Base-by-base conservation (phyloP, 1,140 invertebrate genomes). In the Eciton burchellii region DNA sequence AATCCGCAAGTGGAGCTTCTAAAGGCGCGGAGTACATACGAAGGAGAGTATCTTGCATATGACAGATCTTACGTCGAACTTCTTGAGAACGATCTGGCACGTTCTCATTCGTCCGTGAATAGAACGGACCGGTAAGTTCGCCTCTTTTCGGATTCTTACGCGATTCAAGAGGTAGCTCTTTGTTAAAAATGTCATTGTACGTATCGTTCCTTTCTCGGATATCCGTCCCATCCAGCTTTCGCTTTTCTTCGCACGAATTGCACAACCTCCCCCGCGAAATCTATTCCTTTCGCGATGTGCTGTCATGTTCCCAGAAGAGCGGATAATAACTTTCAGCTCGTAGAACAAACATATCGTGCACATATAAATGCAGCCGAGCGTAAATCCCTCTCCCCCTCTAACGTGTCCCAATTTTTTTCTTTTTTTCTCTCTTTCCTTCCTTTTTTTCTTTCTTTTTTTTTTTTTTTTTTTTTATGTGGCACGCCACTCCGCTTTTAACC, bases 401-500 rank as follows among this genome's bases (percentile, higher is more conserved):
- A 59, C 63, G 35, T n/a, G 49, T 12, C 41, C 63, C 6, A 79
- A 70, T 70, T 79, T 79, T 35, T 35, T 6, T 35, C n/a, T n/a
- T n/a, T n/a, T n/a, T n/a, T n/a, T n/a, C n/a, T n/a, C n/a, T n/a
- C n/a, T n/a, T n/a, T n/a, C n/a, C n/a, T n/a, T n/a, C n/a, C n/a
- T n/a, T n/a, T n/a, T n/a, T n/a, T n/a, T n/a, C n/a, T n/a, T n/a
- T n/a, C n/a, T n/a, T n/a, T n/a, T n/a, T n/a, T n/a, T n/a, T n/a
- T n/a, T n/a, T n/a, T n/a, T n/a, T n/a, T n/a, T n/a, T n/a, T n/a
- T 77, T 77, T 77, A 77, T 43, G 66, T 26, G 62, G 21, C 60
- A 56, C 35, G 62, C 49, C 21, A 63, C 74, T 26, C n/a, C 19
- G 63, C 74, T 70, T 79, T 79, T 79, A 79, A 79, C 74, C 74